Base-by-base conservation (phyloP, 2,797 vertebrate species). In the Sebastes taczanowskii region DNA sequence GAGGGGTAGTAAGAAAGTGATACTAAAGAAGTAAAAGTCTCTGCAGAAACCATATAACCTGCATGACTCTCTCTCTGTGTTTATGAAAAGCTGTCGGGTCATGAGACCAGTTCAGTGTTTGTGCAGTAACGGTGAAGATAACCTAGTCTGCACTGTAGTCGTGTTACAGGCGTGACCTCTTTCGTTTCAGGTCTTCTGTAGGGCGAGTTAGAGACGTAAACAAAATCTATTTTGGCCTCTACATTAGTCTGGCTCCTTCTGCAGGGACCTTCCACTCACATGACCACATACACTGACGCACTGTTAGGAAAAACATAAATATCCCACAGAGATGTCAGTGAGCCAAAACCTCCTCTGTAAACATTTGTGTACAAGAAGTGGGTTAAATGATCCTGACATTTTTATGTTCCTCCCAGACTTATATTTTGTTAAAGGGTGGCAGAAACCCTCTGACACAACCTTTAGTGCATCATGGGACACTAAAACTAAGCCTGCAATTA, bases 21-120 rank as follows among this genome's bases (percentile, higher is more conserved):
- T 2, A 14, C 55, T 7, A 27, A 58, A 56, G 53, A 23, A 56
- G 7, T 34, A 56, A 20, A 23, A 56, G 4, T 34, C 23, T 63
- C 30, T 20, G 5, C 29, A 72, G 30, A 55, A 46, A 67, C 30
- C 10, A 32, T 2, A 34, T 20, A 27, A 46, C 29, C 32, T 14
- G 27, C 61, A 18, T 10, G 35, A 70, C 32, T 22, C n/a, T 23
- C 27, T 52, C 38, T 25, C 23, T 23, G 20, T 62, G 35, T 53
- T 53, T 42, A 3, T 9, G 13, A 83, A 62, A 74, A 83, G 67
- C 64, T 4, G 34, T 27, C 38, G 1, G 23, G 75, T 85, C 75
- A 85, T 46, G 66, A 60, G 83, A 74, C 53, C 35, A 25, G n/a
- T 29, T 73, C 25, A 56, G 42, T 78, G 86, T 81, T 79, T 85